Percentiles rank a stretch among this genome's conserved stretches.
These are phyloP conservation scores for Acheta domesticus DNA, from an alignment of 2,888 invertebrate species.

Conservation along the genomic window DNA sequence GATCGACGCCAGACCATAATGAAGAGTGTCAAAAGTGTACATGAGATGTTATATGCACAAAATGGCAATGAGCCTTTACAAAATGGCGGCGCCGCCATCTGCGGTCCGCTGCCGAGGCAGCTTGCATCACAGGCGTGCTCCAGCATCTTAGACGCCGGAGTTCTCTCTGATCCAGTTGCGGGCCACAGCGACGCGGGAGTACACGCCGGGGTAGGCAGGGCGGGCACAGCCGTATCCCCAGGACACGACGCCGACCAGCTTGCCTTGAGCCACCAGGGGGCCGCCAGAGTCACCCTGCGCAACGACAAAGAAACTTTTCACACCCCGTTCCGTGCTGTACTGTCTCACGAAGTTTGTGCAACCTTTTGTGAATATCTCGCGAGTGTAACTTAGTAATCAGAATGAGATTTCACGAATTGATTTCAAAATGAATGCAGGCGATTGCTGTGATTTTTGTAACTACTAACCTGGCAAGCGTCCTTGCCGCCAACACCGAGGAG, in stretches of 20 bases:
- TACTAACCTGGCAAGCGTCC: constrained; percentile 40
- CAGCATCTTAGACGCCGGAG: constrained; percentile 49
- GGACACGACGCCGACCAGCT: constrained; percentile 62
- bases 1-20: too few species aligned
- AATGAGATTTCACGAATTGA: not conserved
- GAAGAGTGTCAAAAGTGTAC: too few species aligned
- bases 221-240: constrained; percentile 75
- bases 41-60: too few species aligned
- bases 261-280: constrained; percentile 24
- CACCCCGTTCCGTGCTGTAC: not conserved
- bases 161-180: constrained; percentile 64
- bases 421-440: not conserved
- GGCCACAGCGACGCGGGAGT: constrained; percentile 74
- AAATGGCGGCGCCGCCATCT: too few species aligned
- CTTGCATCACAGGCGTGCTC: too few species aligned
- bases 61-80: too few species aligned
- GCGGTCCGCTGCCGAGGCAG: too few species aligned
- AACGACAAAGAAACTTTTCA: not conserved
- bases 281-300: constrained; percentile 30
- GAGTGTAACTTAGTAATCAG: too few species aligned
- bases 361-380: too few species aligned
- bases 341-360: not conserved
- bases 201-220: constrained; percentile 73
- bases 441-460: not conserved
- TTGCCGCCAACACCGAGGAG: constrained; percentile 38